phyloP scores from a whole-genome alignment of 1,140 invertebrate species.

The Ceratosolen fusciceps region DNA sequence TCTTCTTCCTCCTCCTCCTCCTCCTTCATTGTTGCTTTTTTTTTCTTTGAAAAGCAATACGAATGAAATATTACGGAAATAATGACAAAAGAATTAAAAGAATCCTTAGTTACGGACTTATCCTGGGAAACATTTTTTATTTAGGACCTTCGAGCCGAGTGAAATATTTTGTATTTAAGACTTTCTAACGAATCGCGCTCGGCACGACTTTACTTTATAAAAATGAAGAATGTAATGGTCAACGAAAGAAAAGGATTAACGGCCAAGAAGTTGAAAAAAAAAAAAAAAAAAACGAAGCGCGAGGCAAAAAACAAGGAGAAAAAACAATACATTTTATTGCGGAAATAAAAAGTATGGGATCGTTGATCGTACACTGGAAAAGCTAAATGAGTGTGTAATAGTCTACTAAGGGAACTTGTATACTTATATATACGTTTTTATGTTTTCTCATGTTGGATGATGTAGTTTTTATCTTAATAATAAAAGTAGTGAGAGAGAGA shows the following conservation, averaged over 20 bases:
- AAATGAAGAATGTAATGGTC: not conserved
- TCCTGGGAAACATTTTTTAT: too few relatives aligned
- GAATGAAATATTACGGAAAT: too few relatives aligned
- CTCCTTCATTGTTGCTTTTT: too few relatives aligned
- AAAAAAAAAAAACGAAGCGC: too few relatives aligned
- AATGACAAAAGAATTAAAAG: not conserved
- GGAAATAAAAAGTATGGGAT: not conserved
- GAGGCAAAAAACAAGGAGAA: too few relatives aligned
- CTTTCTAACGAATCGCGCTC: not conserved
- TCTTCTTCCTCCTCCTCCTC: too few relatives aligned
- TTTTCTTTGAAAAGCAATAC: too few relatives aligned
- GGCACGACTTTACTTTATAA: not conserved
- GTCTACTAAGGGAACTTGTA: not conserved
- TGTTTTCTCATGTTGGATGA: not conserved
- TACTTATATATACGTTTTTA: not conserved
- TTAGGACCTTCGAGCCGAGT: too few relatives aligned
- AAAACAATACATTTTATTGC: conserved; percentile 3
- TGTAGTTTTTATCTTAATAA: not conserved
- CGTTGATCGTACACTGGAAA: not conserved
- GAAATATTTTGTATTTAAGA: too few relatives aligned
- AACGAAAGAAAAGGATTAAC: not conserved
- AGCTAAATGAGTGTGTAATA: not conserved
- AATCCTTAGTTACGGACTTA: not conserved
- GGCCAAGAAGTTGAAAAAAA: too few relatives aligned
- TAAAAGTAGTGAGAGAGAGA: not conserved